These are phyloP conservation scores for Coelopa pilipes DNA, from an alignment of 2,888 invertebrate genomes.

Conservation along the genomic window DNA sequence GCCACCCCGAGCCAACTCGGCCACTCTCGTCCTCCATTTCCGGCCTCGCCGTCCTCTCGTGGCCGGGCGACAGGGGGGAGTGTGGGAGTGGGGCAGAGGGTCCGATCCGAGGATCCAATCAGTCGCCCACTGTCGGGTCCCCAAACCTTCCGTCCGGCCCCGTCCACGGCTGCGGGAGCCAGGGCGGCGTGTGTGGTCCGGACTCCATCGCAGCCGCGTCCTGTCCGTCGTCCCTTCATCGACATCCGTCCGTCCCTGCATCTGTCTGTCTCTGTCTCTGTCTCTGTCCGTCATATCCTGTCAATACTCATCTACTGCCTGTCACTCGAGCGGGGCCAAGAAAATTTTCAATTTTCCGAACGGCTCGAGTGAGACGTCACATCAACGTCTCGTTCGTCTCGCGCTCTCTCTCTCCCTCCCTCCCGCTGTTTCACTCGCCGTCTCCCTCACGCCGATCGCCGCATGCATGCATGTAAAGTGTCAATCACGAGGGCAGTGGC, in stretches of 20 bases:
- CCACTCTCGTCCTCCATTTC: too few species aligned
- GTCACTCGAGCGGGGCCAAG: background rate
- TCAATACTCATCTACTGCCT: background rate
- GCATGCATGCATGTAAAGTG: background rate
- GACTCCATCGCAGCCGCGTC: too few species aligned
- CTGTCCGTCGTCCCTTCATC: background rate
- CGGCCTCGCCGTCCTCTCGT: too few species aligned
- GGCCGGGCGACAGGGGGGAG: too few species aligned
- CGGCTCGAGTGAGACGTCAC: background rate
- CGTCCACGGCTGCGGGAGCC: too few species aligned
- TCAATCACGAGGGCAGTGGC: background rate
- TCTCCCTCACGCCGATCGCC: too few species aligned
- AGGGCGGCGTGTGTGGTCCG: background rate
- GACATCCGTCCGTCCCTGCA: background rate
- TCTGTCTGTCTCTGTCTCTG: background rate
- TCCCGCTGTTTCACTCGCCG: too few species aligned
- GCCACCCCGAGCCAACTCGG: too few species aligned
- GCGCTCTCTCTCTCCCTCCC: background rate
- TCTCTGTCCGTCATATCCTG: background rate
- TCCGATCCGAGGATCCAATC: too few species aligned
- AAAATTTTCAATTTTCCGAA: conserved; percentile 8
- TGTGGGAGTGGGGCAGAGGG: too few species aligned
- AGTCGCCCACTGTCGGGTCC: too few species aligned
- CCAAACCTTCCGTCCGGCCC: too few species aligned
- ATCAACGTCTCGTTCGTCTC: background rate